A percentile compares a stretch with the other conserved stretches of the same genome.
Evolutionary conservation across 2,888 invertebrate genomes (phyloP).

Genomic region (Lordiphosa andalusiaca): DNA sequence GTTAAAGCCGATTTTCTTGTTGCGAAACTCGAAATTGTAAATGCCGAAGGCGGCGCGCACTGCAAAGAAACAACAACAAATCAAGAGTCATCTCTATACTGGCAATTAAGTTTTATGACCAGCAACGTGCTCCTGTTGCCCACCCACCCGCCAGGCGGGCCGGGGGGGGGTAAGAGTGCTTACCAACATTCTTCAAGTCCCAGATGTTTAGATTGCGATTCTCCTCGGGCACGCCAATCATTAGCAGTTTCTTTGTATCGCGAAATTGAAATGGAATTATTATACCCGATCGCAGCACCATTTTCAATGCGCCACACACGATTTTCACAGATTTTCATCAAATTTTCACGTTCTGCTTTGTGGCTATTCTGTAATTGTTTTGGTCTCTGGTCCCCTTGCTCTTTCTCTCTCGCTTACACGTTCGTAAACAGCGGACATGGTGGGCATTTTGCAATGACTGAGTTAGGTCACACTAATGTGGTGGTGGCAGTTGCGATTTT

Average conservation of each 20-base stretch:
- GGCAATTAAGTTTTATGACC: conserved; percentile 64
- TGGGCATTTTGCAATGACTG: conserved; percentile 1
- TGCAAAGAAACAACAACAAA: conserved; percentile 35
- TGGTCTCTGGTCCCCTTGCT: conserved; percentile 62
- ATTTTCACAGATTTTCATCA: conserved; percentile 72
- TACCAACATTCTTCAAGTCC: conserved; percentile 78
- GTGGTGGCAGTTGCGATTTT: too few relatives aligned
- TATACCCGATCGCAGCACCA: conserved; percentile 76
- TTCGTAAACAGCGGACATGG: conserved; percentile 60
- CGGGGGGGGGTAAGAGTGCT: conserved; percentile 25
- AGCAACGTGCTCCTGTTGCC: conserved; percentile 14
- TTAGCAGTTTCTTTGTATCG: conserved; percentile 75
- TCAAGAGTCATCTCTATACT: background rate
- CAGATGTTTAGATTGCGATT: conserved; percentile 73
- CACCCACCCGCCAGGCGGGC: background rate
- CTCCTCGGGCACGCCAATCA: conserved; percentile 73
- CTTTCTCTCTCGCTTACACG: conserved; percentile 41
- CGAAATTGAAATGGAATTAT: conserved; percentile 79
- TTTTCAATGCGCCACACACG: conserved; percentile 67
- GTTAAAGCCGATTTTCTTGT: conserved; percentile 78
- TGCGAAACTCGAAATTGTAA: conserved; percentile 76
- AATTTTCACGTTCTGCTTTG: conserved; percentile 65
- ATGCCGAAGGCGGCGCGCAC: conserved; percentile 76
- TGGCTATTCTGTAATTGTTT: conserved; percentile 69
- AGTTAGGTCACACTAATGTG: conserved; percentile 4